Conservation (phyloP, 2,797 vertebrate genomes). For the Dicrostonyx torquatus region DNA sequence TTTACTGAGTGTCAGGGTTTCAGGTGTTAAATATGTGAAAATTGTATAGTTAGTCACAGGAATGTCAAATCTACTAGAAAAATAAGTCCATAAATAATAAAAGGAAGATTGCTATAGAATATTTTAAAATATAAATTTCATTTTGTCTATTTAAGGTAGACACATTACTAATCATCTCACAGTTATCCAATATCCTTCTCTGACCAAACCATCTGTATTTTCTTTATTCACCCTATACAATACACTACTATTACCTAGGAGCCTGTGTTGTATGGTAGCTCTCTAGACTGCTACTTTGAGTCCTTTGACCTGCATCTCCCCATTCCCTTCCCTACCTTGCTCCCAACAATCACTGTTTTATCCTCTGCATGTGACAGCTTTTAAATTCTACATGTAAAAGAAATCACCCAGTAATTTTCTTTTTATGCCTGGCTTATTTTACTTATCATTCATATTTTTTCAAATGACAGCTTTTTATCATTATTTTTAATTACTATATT, state of each 20-base stretch:
- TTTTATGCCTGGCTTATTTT: not conserved
- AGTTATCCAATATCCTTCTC: not conserved
- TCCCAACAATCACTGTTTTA: not conserved
- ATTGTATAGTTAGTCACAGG: conserved; percentile 4
- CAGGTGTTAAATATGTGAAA: conserved; percentile 29
- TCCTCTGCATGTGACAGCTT: not conserved
- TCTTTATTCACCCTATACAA: not conserved
- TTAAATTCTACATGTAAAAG: not conserved
- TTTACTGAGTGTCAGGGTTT: conserved; percentile 40
- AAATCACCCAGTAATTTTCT: not conserved
- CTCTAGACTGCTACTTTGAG: not conserved
- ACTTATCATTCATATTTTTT: not conserved
- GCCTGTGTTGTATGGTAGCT: not conserved
- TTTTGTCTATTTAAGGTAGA: not conserved
- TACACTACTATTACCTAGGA: not conserved
- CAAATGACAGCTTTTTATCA: not conserved
- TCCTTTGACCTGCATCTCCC: not conserved
- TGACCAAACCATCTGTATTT: not conserved
- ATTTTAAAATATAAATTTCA: not conserved
- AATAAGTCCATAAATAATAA: conserved; percentile 15
- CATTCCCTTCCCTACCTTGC: not conserved
- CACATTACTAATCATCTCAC: not conserved
- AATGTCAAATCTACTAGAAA: conserved; percentile 39
- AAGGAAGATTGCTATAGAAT: not conserved
- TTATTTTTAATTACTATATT: not conserved